Evolutionary conservation across 2,797 vertebrate genomes (phyloP).

Genomic region (Limosa lapponica): DNA sequence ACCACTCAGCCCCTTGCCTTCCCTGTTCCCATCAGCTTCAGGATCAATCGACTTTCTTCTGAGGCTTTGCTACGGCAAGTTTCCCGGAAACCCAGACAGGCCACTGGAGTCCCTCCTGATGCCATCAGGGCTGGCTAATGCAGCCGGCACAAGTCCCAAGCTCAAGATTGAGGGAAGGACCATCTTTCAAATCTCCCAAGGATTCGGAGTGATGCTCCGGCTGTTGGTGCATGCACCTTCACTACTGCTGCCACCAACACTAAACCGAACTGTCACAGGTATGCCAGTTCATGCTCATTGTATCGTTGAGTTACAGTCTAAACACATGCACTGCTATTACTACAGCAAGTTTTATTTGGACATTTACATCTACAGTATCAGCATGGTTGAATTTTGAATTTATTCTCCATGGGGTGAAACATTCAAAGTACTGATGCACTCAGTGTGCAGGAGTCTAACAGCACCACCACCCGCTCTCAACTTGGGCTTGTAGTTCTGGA

Average conservation of each 20-base stretch:
- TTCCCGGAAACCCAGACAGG: background rate
- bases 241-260: background rate
- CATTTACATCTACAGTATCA: background rate
- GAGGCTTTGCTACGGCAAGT: background rate
- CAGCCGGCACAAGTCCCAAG: background rate
- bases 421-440: background rate
- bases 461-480: background rate
- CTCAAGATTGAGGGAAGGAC: background rate
- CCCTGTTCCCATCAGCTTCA: background rate
- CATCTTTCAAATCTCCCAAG: background rate
- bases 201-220: fast-evolving
- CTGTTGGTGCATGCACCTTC: background rate
- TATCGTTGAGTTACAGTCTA: background rate
- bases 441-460: background rate
- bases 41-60: background rate
- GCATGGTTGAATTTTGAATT: background rate
- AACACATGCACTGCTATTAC: background rate
- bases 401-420: background rate
- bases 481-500: background rate
- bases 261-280: background rate
- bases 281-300: background rate
- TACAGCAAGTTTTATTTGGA: background rate
- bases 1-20: background rate
- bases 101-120: background rate
- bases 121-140: background rate